Conservation (phyloP, 2,797 vertebrate species). For the Aratinga solstitialis region DNA sequence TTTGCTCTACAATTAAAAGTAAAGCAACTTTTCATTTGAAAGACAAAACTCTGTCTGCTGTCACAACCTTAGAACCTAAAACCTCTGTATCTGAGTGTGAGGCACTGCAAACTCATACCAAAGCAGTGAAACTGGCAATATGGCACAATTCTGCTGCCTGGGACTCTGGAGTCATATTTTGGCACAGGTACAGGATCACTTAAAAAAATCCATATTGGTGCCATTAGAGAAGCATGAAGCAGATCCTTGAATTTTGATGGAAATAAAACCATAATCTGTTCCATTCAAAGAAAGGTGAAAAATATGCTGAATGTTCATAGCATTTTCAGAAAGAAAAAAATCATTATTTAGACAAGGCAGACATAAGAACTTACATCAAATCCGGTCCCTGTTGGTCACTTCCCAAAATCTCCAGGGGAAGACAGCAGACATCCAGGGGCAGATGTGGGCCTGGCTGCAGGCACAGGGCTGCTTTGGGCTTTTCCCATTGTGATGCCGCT, state of each 20-base stretch:
- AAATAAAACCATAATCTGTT: not conserved
- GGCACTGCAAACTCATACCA: not conserved
- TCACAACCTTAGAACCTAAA: not conserved
- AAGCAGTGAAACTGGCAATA: accelerated
- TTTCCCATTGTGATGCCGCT: accelerated
- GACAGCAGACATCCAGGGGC: not conserved
- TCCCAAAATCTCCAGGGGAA: not conserved
- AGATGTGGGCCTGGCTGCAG: not conserved
- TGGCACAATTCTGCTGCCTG: not conserved
- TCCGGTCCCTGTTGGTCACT: not conserved
- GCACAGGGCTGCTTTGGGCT: not conserved
- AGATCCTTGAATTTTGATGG: not conserved
- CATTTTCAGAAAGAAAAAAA: not conserved
- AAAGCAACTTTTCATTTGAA: not conserved
- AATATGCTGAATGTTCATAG: not conserved
- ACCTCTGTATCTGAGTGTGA: accelerated
- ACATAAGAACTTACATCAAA: not conserved
- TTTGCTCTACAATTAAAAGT: not conserved
- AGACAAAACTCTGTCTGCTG: not conserved
- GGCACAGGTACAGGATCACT: not conserved
- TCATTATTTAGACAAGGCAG: not conserved
- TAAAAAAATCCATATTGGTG: not conserved
- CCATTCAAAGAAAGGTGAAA: not conserved
- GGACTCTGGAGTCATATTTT: not conserved
- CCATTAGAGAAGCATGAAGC: not conserved